Evolutionary conservation across 2,888 invertebrate species (phyloP).

Genomic region (Stramonita haemastoma): DNA sequence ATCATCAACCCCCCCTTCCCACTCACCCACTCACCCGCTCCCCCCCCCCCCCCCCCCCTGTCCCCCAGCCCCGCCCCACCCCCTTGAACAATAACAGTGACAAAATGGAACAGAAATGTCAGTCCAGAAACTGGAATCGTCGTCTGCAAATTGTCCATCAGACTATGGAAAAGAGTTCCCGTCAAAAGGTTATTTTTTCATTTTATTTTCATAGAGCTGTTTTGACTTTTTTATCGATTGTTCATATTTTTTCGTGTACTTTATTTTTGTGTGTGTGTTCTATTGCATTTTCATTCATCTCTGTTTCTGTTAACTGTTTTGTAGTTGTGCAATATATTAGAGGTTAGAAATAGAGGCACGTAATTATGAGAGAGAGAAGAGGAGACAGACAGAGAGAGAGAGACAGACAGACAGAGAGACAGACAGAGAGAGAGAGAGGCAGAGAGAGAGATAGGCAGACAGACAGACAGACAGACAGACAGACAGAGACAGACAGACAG

Average conservation of each 20-base stretch:
- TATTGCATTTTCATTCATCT: neutral
- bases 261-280: neutral
- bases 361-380: neutral
- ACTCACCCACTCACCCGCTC: too few species aligned
- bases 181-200: neutral
- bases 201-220: neutral
- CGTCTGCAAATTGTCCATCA: neutral
- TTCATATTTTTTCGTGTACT: neutral
- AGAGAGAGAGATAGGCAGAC: too few species aligned
- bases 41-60: too few species aligned
- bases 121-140: too few species aligned
- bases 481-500: too few species aligned
- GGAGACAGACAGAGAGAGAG: constrained; percentile 3
- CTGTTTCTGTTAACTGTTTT: neutral
- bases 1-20: too few species aligned
- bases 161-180: neutral
- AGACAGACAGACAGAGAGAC: constrained; percentile 9
- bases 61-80: too few species aligned
- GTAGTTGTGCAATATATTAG: too few species aligned
- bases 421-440: neutral
- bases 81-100: too few species aligned
- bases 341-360: too few species aligned
- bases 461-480: too few species aligned
- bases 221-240: neutral
- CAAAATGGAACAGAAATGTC: too few species aligned